A percentile compares a stretch with the other conserved stretches of the same genome.
These are phyloP conservation scores for Crenuchus spilurus DNA, from an alignment of 2,797 vertebrate genomes.

Conservation along the genomic window DNA sequence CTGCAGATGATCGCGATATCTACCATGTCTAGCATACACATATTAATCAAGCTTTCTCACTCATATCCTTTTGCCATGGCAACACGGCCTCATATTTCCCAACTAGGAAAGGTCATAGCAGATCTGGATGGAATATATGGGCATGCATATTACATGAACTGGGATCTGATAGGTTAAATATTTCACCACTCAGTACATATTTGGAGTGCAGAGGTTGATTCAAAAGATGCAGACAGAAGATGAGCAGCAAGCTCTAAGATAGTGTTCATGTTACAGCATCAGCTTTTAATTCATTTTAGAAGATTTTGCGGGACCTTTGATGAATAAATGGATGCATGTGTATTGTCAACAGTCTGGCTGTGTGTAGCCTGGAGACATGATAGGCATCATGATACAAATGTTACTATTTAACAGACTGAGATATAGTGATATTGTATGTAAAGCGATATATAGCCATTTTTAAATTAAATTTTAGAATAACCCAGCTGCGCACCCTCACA, in stretches of 20 bases:
- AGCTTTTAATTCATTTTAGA: neutral
- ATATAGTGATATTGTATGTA: too few relatives aligned
- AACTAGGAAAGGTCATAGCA: slow-evolving; percentile 50
- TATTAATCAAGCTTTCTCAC: slow-evolving; percentile 27
- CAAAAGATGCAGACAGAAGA: neutral
- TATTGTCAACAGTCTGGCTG: too few relatives aligned
- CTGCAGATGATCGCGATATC: slow-evolving; percentile 12
- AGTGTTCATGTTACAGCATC: neutral
- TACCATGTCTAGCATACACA: slow-evolving; percentile 15
- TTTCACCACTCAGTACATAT: slow-evolving; percentile 31
- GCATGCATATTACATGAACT: slow-evolving; percentile 50
- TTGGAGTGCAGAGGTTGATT: slow-evolving; percentile 17
- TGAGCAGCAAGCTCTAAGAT: slow-evolving; percentile 10
- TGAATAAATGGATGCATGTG: neutral
- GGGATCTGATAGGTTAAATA: slow-evolving; percentile 40
- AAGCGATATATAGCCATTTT: too few relatives aligned
- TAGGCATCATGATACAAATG: too few relatives aligned
- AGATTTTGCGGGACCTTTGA: slow-evolving; percentile 1
- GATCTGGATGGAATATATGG: slow-evolving; percentile 44
- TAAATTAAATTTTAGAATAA: too few relatives aligned
- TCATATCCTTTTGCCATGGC: slow-evolving; percentile 36
- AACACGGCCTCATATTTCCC: slow-evolving; percentile 41
- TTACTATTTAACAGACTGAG: too few relatives aligned
- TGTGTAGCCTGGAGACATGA: too few relatives aligned
- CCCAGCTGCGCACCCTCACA: too few relatives aligned